Base-by-base conservation (phyloP, 2,888 invertebrate genomes). In the Agrochola circellaris region DNA sequence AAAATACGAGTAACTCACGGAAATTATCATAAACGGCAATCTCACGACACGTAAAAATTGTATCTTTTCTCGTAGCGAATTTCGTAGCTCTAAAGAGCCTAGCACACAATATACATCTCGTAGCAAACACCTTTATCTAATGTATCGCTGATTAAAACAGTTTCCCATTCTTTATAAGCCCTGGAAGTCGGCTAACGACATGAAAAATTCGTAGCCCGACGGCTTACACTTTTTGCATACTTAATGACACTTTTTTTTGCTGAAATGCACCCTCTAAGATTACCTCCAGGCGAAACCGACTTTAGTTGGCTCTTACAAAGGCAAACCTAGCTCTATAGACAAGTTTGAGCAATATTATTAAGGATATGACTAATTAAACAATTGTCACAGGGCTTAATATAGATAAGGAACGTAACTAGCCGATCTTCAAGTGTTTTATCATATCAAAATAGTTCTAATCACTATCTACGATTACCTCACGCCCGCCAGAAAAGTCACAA, bases 401-500 rank as follows among this genome's bases (percentile, higher is more conserved):
- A 56, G 74, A 74, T 80, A 80, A 26, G 70, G 15, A 61, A 75
- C 1, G 30, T n/a, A 73, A 75, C 54, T 64, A 76, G 54, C 62
- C 72, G 51, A 62, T 79, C 48, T 68, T 75, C 58, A 78, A 84
- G 75, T 74, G 76, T 84, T 77, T 81, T 70, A 86, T 68, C 64
- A 73, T 77, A 82, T 78, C 73, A 75, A 86, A 88, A 84, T 86
- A 77, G 73, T 80, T 79, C 64, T 88, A 88, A 83, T 81, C 77
- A 71, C 74, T 77, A 73, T 77, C 71, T 81, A 68, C 38, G 64
- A 81, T 78, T 75, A 81, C 81, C 70, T 74, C 78, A 70, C 77
- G 66, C 82, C 79, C 61, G 56, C 78, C 74, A 78, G 86, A 88
- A 88, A 87, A 84, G 79, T 83, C 75, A 81, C 85, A 83, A 90